Evolutionary conservation across 1,140 invertebrate genomes (phyloP).

Genomic region (Cotesia vestalis): DNA sequence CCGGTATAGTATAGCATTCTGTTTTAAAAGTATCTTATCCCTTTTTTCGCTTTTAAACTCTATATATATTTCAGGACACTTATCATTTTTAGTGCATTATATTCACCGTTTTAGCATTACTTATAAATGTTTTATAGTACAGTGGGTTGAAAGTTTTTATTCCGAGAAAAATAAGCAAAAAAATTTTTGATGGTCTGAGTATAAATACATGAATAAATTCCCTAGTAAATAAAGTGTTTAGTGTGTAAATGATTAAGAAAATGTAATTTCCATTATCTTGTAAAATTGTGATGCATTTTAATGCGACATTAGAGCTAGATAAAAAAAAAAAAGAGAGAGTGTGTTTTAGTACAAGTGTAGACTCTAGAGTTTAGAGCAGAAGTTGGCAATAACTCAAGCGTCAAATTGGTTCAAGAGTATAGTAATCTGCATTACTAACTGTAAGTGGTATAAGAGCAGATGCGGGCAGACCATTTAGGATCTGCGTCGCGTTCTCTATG

Average conservation of each 20-base stretch:
- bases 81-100: neutral
- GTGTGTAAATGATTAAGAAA: no score
- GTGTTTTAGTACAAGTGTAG: neutral
- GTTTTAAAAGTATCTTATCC: conserved; percentile 5
- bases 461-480: conserved; percentile 9
- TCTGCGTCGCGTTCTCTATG: conserved; percentile 9
- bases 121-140: neutral
- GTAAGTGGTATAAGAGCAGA: conserved; percentile 35
- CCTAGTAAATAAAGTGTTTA: no score
- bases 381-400: conserved; percentile 35
- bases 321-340: no score
- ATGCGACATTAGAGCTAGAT: no score
- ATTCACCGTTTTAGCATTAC: conserved; percentile 1
- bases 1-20: neutral
- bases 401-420: conserved; percentile 39
- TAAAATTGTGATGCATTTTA: no score
- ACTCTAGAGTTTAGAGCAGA: conserved; percentile 16
- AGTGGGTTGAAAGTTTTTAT: no score
- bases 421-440: conserved; percentile 40
- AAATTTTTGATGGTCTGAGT: no score
- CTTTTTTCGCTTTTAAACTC: conserved; percentile 5
- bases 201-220: no score
- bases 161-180: no score
- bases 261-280: no score
- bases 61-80: neutral